Conservation (phyloP, 1,140 invertebrate genomes). For the Aleiodes sp. region DNA sequence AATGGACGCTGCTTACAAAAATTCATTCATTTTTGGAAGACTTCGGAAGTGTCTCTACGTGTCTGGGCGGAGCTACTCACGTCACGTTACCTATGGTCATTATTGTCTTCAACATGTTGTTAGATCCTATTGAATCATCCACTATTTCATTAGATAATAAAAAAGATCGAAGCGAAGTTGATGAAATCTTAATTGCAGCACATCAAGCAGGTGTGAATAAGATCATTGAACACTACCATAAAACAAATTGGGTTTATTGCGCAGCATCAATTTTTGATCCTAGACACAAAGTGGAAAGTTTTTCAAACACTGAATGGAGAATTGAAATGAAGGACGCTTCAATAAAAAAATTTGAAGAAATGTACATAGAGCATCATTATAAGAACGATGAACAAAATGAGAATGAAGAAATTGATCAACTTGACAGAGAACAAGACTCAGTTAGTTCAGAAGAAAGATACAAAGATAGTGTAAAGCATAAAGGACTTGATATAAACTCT, state of each 20-base stretch:
- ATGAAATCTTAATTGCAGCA: background rate
- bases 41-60: slow-evolving; percentile 48
- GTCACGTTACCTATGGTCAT: slow-evolving; percentile 47
- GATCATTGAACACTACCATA: slow-evolving; percentile 53
- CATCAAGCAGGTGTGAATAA: slow-evolving; percentile 53
- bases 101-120: slow-evolving; percentile 51
- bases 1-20: background rate
- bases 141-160: background rate
- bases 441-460: background rate
- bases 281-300: slow-evolving; percentile 53
- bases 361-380: background rate
- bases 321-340: background rate
- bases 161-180: background rate
- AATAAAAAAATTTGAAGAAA: background rate
- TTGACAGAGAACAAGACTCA: background rate
- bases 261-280: slow-evolving; percentile 53
- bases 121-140: slow-evolving; percentile 27
- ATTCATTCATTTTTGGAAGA: slow-evolving; percentile 42
- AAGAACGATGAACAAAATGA: background rate
- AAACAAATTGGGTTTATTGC: slow-evolving; percentile 56
- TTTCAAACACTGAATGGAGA: slow-evolving; percentile 22
- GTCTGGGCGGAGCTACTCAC: slow-evolving; percentile 30
- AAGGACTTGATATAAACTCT: background rate
- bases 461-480: background rate
- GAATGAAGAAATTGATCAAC: background rate